A percentile compares a stretch with the other conserved stretches of the same genome.
Conservation (phyloP, 2,113 vertebrate species). For the Actinemys pallida region DNA sequence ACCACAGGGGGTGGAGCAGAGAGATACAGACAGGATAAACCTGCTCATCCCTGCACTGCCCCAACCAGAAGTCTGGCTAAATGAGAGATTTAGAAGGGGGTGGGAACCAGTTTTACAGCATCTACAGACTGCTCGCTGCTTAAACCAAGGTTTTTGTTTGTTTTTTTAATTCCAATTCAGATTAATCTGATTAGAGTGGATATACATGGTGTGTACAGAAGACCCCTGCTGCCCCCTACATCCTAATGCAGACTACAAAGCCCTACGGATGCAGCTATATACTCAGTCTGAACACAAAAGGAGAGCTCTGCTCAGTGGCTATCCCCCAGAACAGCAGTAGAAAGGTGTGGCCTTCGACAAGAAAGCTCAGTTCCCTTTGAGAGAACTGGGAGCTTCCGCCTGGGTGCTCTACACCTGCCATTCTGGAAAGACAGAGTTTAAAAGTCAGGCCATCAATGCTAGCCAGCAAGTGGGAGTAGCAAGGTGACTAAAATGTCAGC, state of each 20-base stretch:
- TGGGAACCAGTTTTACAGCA: not conserved
- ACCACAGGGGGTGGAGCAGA: rapidly evolving
- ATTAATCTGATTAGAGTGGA: slow-evolving; percentile 7
- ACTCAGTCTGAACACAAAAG: rapidly evolving
- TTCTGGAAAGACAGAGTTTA: no score
- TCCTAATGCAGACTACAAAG: not conserved
- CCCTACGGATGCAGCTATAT: rapidly evolving
- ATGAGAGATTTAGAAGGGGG: not conserved
- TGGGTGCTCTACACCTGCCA: rapidly evolving
- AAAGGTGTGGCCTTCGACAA: not conserved
- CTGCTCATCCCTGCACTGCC: not conserved
- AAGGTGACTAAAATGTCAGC: rapidly evolving
- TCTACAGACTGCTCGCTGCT: not conserved
- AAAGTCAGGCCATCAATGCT: rapidly evolving
- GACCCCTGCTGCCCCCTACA: not conserved
- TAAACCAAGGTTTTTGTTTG: not conserved
- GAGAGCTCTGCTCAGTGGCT: rapidly evolving
- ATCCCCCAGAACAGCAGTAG: not conserved
- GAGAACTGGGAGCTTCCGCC: rapidly evolving
- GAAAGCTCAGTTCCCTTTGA: not conserved
- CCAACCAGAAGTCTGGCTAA: not conserved
- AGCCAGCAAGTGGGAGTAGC: no score
- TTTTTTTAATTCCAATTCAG: not conserved
- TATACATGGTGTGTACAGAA: rapidly evolving
- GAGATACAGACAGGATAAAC: not conserved